These are phyloP conservation scores for Osmerus eperlanus DNA, from an alignment of 2,113 vertebrate genomes.

Conservation along the genomic window DNA sequence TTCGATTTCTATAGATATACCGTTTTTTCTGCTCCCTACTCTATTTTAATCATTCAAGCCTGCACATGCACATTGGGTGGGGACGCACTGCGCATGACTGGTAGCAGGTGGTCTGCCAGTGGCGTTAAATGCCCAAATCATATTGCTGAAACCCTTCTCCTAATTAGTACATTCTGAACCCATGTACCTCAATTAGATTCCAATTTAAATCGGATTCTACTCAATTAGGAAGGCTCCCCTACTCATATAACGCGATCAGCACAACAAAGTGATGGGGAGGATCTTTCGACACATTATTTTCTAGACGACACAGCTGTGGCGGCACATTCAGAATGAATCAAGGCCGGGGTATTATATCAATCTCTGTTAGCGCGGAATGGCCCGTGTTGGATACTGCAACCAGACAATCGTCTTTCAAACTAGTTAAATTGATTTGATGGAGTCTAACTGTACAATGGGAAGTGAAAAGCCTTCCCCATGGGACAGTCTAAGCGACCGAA, in stretches of 20 bases:
- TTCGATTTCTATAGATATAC: not conserved
- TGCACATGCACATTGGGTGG: not conserved
- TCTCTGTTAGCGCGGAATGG: not conserved
- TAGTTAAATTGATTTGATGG: not conserved
- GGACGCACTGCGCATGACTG: not conserved
- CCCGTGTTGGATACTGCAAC: not conserved
- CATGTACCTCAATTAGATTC: constrained; percentile 38
- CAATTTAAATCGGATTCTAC: constrained; percentile 21
- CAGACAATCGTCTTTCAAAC: not conserved
- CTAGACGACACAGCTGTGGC: not conserved
- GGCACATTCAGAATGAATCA: not conserved
- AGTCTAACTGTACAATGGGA: not conserved
- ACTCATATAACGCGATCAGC: not conserved
- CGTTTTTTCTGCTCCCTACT: not conserved
- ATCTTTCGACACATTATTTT: not conserved
- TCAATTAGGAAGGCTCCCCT: constrained; percentile 17
- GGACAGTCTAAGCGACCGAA: no score
- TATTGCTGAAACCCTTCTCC: not conserved
- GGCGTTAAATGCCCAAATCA: constrained; percentile 12
- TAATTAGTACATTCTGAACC: constrained; percentile 22
- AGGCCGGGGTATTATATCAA: not conserved
- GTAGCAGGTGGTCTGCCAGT: constrained; percentile 7
- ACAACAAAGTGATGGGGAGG: not conserved
- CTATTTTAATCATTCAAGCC: not conserved
- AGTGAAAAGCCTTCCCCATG: not conserved